Base-by-base conservation (phyloP, 2,797 vertebrate genomes). In the Lepilemur ruficaudatus region DNA sequence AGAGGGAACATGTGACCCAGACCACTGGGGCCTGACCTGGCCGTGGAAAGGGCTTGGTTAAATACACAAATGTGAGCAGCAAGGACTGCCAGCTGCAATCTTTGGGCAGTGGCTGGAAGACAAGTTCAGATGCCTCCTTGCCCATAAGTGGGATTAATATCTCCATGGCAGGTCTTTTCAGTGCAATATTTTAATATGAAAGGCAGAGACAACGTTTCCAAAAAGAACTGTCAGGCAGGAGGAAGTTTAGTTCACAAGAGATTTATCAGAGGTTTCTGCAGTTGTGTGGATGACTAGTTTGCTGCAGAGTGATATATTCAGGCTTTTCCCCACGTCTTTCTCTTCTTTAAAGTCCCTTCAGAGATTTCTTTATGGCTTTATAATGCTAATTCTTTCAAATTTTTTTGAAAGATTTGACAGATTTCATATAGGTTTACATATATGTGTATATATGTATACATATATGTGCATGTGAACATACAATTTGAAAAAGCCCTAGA, bases 201-300 rank as follows among this genome's bases (percentile, higher is more conserved):
- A 97, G 90, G 57, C 94, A 96, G 97, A 91, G 94, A 78, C 70
- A 96, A 96, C 20, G 32, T 52, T 96, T 96, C 97, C 85, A 94
- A 91, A 96, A 75, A 50, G 38, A 98, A 67, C 70, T 84, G 78
- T 93, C 95, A 94, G 89, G 63, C 76, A 95, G 91, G 28, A 91
- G 52, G 63, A 70, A 95, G 81, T 97, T 96, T 52, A 78, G 79
- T 94, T 95, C 87, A 72, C 38, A 46, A 96, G 84, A 96, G 85
- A 78, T 78, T 94, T 81, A 95, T 89, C 84, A 83, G 92, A 93
- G 96, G 96, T 96, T 97, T 94, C 95, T 87, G 95, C 3, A 32
- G 76, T 17, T 87, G 23, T 70, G 87, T 79, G n/a, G 25, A 41
- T 76, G 69, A 89, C 22, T 78, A 55, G 46, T 57, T 93, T 88